Percentiles rank a stretch among this genome's conserved stretches.
phyloP scores from a whole-genome alignment of 2,797 vertebrate species.

The Argentina silus region DNA sequence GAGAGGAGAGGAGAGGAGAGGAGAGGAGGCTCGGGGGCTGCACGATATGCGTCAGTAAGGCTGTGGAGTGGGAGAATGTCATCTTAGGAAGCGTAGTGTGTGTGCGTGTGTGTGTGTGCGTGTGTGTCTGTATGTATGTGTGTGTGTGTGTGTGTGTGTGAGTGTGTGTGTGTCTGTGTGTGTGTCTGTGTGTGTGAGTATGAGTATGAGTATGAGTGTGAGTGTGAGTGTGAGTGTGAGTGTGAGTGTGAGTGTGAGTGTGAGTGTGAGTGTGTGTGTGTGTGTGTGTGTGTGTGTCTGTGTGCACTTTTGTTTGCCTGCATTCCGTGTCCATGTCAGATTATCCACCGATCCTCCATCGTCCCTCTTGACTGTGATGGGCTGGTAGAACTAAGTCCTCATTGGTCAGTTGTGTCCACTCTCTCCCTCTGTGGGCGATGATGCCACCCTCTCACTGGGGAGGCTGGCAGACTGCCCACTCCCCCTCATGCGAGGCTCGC shows the following conservation, averaged over 20 bases:
- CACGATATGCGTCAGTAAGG: not conserved
- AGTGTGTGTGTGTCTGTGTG: not conserved
- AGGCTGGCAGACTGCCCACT: not conserved
- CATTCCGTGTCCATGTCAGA: not conserved
- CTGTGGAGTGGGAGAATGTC: not conserved
- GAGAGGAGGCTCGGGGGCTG: not conserved
- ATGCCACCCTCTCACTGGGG: not conserved
- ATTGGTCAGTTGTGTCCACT: not conserved
- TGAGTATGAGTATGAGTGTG: slow-evolving; percentile 6
- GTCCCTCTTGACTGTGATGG: not conserved
- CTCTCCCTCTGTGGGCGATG: not conserved
- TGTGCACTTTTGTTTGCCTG: not conserved
- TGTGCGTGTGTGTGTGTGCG: slow-evolving; percentile 7
- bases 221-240: too few relatives aligned
- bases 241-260: slow-evolving; percentile 14
- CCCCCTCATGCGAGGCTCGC: not conserved
- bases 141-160: not conserved
- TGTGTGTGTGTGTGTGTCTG: slow-evolving; percentile 9
- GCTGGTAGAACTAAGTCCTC: not conserved
- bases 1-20: too few relatives aligned
- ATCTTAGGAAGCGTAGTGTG: not conserved
- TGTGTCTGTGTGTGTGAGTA: slow-evolving; percentile 4
- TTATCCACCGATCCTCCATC: not conserved
- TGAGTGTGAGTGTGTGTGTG: slow-evolving; percentile 9
- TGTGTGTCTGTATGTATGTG: not conserved